A percentile compares a stretch with the other conserved stretches of the same genome.
Conservation (phyloP, 2,888 invertebrate genomes). For the Netelia virgata region DNA sequence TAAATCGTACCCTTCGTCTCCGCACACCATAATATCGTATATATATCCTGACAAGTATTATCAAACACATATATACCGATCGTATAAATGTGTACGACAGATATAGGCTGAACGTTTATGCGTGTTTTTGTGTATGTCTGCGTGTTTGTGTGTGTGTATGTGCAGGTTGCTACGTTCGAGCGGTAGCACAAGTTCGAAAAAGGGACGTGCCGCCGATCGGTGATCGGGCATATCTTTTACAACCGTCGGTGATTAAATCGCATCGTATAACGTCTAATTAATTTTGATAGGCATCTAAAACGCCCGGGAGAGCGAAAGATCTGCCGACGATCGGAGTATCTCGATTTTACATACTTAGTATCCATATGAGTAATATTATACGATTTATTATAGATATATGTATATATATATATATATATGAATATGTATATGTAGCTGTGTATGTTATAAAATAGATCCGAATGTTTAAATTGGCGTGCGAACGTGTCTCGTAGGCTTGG, state of each 20-base stretch:
- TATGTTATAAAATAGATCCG: background rate
- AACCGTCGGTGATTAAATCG: constrained; percentile 50
- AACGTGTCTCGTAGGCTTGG: constrained; percentile 31
- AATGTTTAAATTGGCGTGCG: constrained; percentile 49
- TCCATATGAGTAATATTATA: constrained; percentile 32
- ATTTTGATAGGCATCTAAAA: constrained; percentile 55
- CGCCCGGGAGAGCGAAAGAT: constrained; percentile 2
- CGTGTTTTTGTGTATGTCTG: background rate
- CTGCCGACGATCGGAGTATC: constrained; percentile 28
- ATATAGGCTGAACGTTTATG: background rate
- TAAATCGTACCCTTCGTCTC: constrained; percentile 34
- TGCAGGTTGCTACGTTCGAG: constrained; percentile 12
- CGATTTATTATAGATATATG: background rate
- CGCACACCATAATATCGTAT: constrained; percentile 23
- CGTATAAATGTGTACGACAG: background rate
- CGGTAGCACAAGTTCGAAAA: constrained; percentile 36
- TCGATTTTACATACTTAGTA: constrained; percentile 10
- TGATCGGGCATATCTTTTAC: constrained; percentile 36
- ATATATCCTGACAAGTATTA: background rate
- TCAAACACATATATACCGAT: constrained; percentile 1
- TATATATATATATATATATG: background rate
- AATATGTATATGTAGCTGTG: background rate
- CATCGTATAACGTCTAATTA: constrained; percentile 61
- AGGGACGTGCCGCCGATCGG: constrained; percentile 47
- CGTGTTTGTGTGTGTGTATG: background rate